These are phyloP conservation scores for Caenorhabditis brenneri DNA, from an alignment of 1,140 invertebrate species.

Conservation along the genomic window DNA sequence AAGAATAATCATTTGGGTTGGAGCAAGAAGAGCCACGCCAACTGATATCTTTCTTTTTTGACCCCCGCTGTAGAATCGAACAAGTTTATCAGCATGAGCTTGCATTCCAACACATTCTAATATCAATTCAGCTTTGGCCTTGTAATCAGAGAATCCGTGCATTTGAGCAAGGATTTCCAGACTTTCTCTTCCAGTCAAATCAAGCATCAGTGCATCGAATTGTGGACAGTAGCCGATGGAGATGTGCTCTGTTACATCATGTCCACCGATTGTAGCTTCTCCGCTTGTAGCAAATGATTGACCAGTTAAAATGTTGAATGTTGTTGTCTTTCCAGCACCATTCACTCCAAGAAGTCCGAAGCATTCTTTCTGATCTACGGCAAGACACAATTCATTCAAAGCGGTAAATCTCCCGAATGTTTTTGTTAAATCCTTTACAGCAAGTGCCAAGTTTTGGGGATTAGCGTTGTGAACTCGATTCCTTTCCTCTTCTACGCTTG, in stretches of 20 bases:
- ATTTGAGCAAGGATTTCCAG: slow-evolving; percentile 73
- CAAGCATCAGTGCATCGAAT: slow-evolving; percentile 74
- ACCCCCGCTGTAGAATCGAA: slow-evolving; percentile 71
- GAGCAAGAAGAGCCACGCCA: slow-evolving; percentile 74
- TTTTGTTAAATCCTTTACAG: slow-evolving; percentile 49
- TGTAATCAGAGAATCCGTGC: slow-evolving; percentile 66
- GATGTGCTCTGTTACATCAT: slow-evolving; percentile 49
- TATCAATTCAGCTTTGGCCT: slow-evolving; percentile 39
- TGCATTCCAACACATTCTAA: slow-evolving; percentile 51
- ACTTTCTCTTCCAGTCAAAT: slow-evolving; percentile 73
- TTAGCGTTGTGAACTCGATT: background rate
- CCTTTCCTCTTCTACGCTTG: background rate
- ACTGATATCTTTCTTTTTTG: slow-evolving; percentile 73
- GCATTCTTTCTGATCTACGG: slow-evolving; percentile 48
- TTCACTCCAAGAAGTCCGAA: slow-evolving; percentile 60
- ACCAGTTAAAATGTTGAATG: slow-evolving; percentile 79
- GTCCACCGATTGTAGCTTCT: slow-evolving; percentile 71
- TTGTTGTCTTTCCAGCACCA: slow-evolving; percentile 75
- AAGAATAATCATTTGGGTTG: slow-evolving; percentile 73
- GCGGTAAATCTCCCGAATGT: slow-evolving; percentile 47
- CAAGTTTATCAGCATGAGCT: slow-evolving; percentile 53
- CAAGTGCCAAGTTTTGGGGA: background rate
- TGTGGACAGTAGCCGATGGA: slow-evolving; percentile 82
- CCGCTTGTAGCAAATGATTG: slow-evolving; percentile 77
- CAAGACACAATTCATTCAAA: slow-evolving; percentile 54